Conservation (phyloP, 2,113 vertebrate species). For the Sander vitreus region DNA sequence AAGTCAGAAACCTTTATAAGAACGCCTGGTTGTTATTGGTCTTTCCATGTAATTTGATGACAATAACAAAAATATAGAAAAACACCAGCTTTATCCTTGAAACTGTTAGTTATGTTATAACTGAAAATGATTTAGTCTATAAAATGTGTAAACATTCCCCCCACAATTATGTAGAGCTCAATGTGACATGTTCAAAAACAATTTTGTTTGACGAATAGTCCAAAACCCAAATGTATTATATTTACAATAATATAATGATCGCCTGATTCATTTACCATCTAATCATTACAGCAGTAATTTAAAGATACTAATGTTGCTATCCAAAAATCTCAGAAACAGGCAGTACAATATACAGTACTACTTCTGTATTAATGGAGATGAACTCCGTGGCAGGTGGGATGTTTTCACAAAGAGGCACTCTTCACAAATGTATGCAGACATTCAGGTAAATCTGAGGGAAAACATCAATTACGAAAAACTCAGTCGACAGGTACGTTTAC, state of each 20-base stretch:
- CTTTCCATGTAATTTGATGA: not conserved
- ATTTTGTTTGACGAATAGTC: not conserved
- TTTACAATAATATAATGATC: not conserved
- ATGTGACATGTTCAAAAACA: not conserved
- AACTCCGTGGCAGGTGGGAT: constrained; percentile 17
- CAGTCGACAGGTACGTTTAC: not conserved
- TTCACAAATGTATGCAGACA: not conserved
- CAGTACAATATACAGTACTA: not conserved
- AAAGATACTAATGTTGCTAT: not conserved
- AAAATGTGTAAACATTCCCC: not conserved
- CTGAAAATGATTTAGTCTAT: not conserved
- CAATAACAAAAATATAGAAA: not conserved
- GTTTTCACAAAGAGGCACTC: not conserved
- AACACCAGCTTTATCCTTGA: not conserved
- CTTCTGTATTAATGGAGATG: not conserved
- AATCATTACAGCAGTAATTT: not conserved
- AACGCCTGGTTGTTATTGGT: not conserved
- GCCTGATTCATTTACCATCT: not conserved
- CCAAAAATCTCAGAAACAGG: not conserved
- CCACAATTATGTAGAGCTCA: not conserved
- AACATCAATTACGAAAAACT: not conserved
- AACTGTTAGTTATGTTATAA: not conserved
- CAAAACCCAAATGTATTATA: not conserved
- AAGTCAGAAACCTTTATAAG: not conserved
- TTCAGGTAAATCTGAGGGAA: not conserved